Conservation (phyloP, 1,140 invertebrate species). For the Sesamia nonagrioides region DNA sequence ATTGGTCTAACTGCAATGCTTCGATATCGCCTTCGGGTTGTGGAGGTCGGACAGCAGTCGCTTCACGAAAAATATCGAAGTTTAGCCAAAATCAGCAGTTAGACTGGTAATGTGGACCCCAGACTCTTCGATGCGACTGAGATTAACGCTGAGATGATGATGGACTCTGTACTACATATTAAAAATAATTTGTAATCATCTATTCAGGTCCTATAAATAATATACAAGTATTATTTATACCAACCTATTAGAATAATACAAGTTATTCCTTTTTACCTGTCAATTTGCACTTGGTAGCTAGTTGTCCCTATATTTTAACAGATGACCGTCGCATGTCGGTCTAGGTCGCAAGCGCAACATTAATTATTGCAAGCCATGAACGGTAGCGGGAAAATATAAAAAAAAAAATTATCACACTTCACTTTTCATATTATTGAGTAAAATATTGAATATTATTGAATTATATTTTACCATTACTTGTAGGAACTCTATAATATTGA, state of each 20-base stretch:
- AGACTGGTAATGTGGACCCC: too few species aligned
- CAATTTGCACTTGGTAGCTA: slow-evolving; percentile 64
- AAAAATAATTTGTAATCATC: too few species aligned
- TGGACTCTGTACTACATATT: too few species aligned
- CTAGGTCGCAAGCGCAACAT: slow-evolving; percentile 59
- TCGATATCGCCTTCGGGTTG: too few species aligned
- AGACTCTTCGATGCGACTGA: too few species aligned
- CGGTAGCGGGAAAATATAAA: slow-evolving; percentile 49
- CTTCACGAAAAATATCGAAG: too few species aligned
- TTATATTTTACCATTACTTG: not conserved
- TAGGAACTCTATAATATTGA: not conserved
- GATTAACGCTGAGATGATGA: too few species aligned
- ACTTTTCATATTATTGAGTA: too few species aligned
- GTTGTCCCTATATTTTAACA: slow-evolving; percentile 66
- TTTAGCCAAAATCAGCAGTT: too few species aligned
- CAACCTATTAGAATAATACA: not conserved
- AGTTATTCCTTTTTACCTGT: slow-evolving; percentile 29
- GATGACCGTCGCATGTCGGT: slow-evolving; percentile 68
- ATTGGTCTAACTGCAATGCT: too few species aligned
- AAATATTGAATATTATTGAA: too few species aligned
- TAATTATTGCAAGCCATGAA: slow-evolving; percentile 48
- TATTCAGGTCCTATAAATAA: not conserved
- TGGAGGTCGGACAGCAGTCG: too few species aligned
- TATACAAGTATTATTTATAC: not conserved
- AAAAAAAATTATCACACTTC: not conserved